These are phyloP conservation scores for Melieria omissa DNA, from an alignment of 2,888 invertebrate species.

Conservation along the genomic window DNA sequence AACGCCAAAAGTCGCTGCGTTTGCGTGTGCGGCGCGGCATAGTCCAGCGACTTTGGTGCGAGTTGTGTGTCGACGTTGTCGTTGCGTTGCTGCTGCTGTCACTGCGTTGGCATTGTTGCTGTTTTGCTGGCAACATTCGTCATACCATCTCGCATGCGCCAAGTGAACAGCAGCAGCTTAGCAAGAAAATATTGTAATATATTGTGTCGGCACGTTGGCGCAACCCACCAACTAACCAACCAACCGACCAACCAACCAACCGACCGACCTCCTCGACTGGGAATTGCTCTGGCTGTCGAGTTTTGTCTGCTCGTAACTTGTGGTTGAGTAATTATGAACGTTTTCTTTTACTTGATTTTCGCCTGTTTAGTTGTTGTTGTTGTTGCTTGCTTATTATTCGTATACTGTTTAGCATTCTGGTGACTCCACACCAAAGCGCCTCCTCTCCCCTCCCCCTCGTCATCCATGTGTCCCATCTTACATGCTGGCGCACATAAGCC, in stretches of 20 bases:
- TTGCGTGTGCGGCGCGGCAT: neutral
- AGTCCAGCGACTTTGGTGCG: neutral
- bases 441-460: neutral
- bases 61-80: neutral
- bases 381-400: neutral
- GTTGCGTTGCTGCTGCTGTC: neutral
- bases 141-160: neutral
- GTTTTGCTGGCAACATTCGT: slow-evolving; percentile 7
- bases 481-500: neutral
- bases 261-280: slow-evolving; percentile 32
- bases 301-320: slow-evolving; percentile 5
- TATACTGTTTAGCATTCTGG: neutral
- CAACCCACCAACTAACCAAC: no score
- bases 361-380: neutral
- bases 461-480: neutral
- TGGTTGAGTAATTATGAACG: slow-evolving; percentile 38
- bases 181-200: neutral
- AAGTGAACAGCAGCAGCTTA: slow-evolving; percentile 15
- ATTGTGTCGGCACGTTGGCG: no score
- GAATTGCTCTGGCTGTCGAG: neutral
- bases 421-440: neutral
- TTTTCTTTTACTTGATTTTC: neutral
- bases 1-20: slow-evolving; percentile 3
- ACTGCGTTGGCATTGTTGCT: neutral
- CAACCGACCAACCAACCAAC: neutral